A percentile compares a stretch with the other conserved stretches of the same genome.
These are phyloP conservation scores for Bilobella aurantiaca DNA, from an alignment of 1,140 invertebrate genomes.

Conservation along the genomic window DNA sequence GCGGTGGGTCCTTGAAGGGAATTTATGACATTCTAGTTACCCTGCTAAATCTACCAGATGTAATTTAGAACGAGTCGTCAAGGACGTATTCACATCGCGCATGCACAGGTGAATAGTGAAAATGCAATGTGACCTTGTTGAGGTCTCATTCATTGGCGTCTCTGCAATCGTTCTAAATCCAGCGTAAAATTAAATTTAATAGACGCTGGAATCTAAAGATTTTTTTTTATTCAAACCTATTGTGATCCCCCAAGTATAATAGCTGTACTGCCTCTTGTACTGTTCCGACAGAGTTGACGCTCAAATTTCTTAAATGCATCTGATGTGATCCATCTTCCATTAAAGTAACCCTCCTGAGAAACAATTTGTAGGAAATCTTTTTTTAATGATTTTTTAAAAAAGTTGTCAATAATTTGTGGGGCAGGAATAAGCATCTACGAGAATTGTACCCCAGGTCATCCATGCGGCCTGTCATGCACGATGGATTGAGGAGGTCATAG, in stretches of 20 bases:
- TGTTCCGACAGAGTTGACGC: slow-evolving; percentile 46
- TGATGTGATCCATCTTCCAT: slow-evolving; percentile 51
- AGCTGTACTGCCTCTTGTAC: slow-evolving; percentile 53
- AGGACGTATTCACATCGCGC: slow-evolving; percentile 43
- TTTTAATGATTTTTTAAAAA: too few species aligned
- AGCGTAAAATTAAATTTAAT: not conserved
- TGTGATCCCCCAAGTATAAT: slow-evolving; percentile 51
- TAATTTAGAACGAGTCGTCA: slow-evolving; percentile 48
- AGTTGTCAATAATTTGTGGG: not conserved
- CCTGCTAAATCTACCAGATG: slow-evolving; percentile 57
- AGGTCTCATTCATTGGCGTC: slow-evolving; percentile 55
- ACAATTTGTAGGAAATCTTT: not conserved
- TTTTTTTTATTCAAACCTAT: slow-evolving; percentile 39
- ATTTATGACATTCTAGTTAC: slow-evolving; percentile 40
- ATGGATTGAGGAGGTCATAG: slow-evolving; percentile 52
- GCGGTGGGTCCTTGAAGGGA: not conserved
- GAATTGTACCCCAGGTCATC: slow-evolving; percentile 49
- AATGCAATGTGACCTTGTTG: slow-evolving; percentile 57
- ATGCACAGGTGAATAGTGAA: slow-evolving; percentile 52
- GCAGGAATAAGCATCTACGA: not conserved
- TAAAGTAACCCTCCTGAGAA: slow-evolving; percentile 45
- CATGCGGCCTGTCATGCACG: slow-evolving; percentile 43
- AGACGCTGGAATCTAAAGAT: not conserved
- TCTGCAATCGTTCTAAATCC: slow-evolving; percentile 49
- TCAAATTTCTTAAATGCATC: slow-evolving; percentile 52